Percentiles rank a stretch among this genome's conserved stretches.
These are phyloP conservation scores for Lucinisca nassula DNA, from an alignment of 2,888 invertebrate genomes.

Conservation along the genomic window DNA sequence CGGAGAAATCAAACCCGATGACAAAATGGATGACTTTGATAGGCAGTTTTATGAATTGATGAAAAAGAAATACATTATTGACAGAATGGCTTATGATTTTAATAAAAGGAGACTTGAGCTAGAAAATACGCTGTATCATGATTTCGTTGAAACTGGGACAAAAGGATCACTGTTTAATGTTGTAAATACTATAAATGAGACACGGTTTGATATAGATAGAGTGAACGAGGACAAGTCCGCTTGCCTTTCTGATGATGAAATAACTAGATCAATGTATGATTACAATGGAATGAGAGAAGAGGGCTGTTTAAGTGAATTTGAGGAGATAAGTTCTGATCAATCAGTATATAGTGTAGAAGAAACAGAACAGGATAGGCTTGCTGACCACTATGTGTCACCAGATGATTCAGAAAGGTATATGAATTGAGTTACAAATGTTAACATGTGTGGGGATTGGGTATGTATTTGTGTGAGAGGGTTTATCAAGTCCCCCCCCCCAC, in stretches of 20 bases:
- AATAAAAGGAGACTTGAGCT: not conserved
- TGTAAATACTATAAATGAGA: not conserved
- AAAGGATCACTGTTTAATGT: not conserved
- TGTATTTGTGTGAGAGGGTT: no score
- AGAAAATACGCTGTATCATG: no score
- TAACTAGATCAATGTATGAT: not conserved
- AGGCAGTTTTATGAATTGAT: not conserved
- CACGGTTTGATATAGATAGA: not conserved
- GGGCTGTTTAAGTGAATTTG: not conserved
- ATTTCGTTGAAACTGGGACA: not conserved
- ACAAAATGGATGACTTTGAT: not conserved
- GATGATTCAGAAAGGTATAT: no score
- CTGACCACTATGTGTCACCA: no score
- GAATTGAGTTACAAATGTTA: no score
- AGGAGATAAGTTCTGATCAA: not conserved
- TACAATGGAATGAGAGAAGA: not conserved
- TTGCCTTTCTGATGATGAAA: not conserved
- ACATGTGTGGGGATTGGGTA: no score
- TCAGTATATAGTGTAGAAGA: no score
- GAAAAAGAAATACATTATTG: not conserved
- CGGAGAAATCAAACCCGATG: not conserved
- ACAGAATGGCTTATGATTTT: not conserved
- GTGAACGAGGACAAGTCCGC: not conserved
- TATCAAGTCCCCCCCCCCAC: no score
- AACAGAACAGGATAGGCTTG: no score